A percentile compares a stretch with the other conserved stretches of the same genome.
phyloP scores from a whole-genome alignment of 2,797 vertebrate species.

The Remorina albescens region DNA sequence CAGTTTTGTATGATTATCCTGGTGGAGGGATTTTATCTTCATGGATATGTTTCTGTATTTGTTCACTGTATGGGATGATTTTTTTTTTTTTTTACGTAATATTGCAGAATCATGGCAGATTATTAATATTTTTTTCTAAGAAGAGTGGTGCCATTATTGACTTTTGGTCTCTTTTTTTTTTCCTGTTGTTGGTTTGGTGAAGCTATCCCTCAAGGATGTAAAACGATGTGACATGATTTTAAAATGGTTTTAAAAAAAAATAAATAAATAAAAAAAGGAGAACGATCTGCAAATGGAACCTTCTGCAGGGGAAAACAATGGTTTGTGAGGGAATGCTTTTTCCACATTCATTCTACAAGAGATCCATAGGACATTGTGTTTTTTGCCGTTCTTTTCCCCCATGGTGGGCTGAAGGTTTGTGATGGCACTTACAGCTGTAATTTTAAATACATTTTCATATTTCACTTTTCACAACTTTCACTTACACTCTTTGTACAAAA shows the following conservation, averaged over 20 bases:
- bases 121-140: slow-evolving; percentile 79
- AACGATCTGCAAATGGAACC: slow-evolving; percentile 57
- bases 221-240: slow-evolving; percentile 68
- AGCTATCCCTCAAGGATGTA: slow-evolving; percentile 94
- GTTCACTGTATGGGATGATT: slow-evolving; percentile 82
- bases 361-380: slow-evolving; percentile 58
- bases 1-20: slow-evolving; percentile 92
- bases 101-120: slow-evolving; percentile 94
- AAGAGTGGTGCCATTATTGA: slow-evolving; percentile 88
- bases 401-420: slow-evolving; percentile 81
- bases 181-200: slow-evolving; percentile 91
- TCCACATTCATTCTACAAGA: slow-evolving; percentile 66
- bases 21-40: slow-evolving; percentile 92
- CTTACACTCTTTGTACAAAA: slow-evolving; percentile 84
- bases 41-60: slow-evolving; percentile 86
- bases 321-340: slow-evolving; percentile 62
- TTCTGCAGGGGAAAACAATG: slow-evolving; percentile 59
- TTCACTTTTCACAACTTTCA: slow-evolving; percentile 81
- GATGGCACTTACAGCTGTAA: slow-evolving; percentile 81
- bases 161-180: slow-evolving; percentile 91
- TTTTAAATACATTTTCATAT: slow-evolving; percentile 79
- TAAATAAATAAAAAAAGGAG: slow-evolving; percentile 31
- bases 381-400: slow-evolving; percentile 55
- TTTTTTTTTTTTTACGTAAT: slow-evolving; percentile 89
- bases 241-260: slow-evolving; percentile 15